These are phyloP conservation scores for Phortica variegata DNA, from an alignment of 1,140 invertebrate genomes.

Conservation along the genomic window DNA sequence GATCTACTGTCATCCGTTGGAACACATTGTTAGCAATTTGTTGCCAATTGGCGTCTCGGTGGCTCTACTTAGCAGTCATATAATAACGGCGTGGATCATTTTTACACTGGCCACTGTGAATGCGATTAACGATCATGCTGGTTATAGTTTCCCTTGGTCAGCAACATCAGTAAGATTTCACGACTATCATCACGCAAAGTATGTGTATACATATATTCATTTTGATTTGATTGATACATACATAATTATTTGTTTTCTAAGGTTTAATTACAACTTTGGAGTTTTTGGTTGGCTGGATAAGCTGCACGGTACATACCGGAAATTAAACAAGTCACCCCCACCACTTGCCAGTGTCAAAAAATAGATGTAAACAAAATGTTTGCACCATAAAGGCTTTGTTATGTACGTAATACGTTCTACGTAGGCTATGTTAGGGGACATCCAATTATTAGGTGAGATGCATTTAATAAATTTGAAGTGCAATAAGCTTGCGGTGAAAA, in stretches of 20 bases:
- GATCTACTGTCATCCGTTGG: conserved; percentile 83
- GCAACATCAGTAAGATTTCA: conserved; percentile 79
- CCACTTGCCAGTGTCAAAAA: too few relatives aligned
- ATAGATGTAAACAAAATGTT: too few relatives aligned
- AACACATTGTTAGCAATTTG: conserved; percentile 80
- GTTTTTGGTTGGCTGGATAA: conserved; percentile 80
- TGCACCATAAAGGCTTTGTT: too few relatives aligned
- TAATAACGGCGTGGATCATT: conserved; percentile 78
- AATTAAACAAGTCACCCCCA: neutral
- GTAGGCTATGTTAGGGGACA: too few relatives aligned
- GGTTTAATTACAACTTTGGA: conserved; percentile 83
- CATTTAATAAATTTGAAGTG: too few relatives aligned
- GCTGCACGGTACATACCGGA: conserved; percentile 71
- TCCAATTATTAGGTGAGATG: too few relatives aligned
- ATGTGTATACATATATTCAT: conserved; percentile 4
- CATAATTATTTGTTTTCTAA: conserved; percentile 48
- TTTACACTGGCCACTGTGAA: conserved; percentile 74
- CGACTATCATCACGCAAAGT: conserved; percentile 89
- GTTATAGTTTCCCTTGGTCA: conserved; percentile 84
- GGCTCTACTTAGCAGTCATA: conserved; percentile 74
- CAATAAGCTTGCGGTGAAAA: too few relatives aligned
- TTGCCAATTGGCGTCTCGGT: conserved; percentile 78
- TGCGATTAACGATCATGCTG: conserved; percentile 81
- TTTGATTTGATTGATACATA: neutral
- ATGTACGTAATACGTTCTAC: too few relatives aligned